phyloP scores from a whole-genome alignment of 2,797 vertebrate species.

The Merluccius polli region DNA sequence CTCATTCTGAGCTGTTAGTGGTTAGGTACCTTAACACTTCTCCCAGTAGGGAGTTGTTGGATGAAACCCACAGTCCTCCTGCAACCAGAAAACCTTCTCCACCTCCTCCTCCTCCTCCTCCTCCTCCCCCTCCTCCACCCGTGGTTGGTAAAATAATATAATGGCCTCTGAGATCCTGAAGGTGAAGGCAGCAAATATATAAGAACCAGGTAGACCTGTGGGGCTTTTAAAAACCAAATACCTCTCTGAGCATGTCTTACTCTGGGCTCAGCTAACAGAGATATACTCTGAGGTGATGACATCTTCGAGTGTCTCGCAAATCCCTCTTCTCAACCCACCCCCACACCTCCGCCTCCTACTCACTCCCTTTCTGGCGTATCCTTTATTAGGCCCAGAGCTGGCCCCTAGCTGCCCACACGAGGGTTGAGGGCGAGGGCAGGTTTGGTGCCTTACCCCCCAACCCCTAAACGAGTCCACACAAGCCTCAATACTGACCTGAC shows the following conservation, averaged over 20 bases:
- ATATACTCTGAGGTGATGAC: conserved; percentile 59
- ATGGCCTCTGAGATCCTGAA: conserved; percentile 50
- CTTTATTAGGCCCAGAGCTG: conserved; percentile 61
- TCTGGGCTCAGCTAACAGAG: conserved; percentile 38
- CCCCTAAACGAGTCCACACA: background rate
- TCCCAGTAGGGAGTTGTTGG: background rate
- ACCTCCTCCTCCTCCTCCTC: background rate
- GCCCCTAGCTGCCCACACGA: conserved; percentile 49
- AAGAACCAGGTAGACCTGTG: conserved; percentile 42
- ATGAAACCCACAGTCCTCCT: background rate
- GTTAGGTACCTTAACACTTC: background rate
- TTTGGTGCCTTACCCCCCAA: conserved; percentile 8
- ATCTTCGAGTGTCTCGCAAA: conserved; percentile 61
- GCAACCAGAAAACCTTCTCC: background rate
- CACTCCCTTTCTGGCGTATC: conserved; percentile 21
- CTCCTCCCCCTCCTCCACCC: too few species aligned
- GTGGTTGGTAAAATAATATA: background rate
- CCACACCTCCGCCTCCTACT: conserved; percentile 22
- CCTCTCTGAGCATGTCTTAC: conserved; percentile 39
- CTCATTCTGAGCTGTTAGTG: background rate
- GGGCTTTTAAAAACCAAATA: conserved; percentile 50
- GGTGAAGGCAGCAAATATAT: conserved; percentile 56
- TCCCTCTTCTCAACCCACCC: conserved; percentile 15
- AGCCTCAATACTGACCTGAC: conserved; percentile 62
- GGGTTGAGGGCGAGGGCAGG: conserved; percentile 68